These are phyloP conservation scores for Samia ricini DNA, from an alignment of 1,140 invertebrate genomes.

Conservation along the genomic window DNA sequence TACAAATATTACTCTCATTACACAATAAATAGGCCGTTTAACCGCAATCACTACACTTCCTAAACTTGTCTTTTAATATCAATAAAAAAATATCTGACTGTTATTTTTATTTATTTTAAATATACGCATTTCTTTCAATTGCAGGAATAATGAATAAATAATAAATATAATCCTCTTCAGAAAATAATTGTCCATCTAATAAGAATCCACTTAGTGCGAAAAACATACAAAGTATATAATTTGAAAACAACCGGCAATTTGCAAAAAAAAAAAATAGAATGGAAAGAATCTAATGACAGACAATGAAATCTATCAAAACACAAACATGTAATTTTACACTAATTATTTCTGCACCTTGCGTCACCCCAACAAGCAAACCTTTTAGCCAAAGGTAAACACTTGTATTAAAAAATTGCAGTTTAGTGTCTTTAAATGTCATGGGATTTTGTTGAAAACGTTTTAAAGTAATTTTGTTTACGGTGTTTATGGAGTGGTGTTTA, in stretches of 20 bases:
- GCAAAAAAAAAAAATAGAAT: neutral
- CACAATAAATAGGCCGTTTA: too few species aligned
- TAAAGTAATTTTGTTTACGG: neutral
- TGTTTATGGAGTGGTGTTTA: neutral
- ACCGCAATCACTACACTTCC: too few species aligned
- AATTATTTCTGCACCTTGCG: neutral
- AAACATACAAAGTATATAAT: neutral
- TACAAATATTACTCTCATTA: too few species aligned
- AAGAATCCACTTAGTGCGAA: neutral
- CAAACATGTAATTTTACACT: constrained; percentile 5
- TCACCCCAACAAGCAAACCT: neutral
- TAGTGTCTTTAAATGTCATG: neutral
- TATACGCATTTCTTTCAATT: too few species aligned
- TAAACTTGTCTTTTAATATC: too few species aligned
- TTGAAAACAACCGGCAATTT: neutral
- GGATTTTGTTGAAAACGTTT: neutral
- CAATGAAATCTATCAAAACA: neutral
- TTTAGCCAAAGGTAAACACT: neutral
- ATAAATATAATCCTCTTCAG: too few species aligned
- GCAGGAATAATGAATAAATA: too few species aligned
- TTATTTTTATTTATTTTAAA: too few species aligned
- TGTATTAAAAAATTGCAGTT: neutral
- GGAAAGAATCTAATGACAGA: neutral
- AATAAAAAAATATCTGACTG: too few species aligned
- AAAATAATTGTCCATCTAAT: too few species aligned